Percentiles rank a stretch among this genome's conserved stretches.
phyloP scores from a whole-genome alignment of 2,888 invertebrate genomes.

The Barypeithes pellucidus region DNA sequence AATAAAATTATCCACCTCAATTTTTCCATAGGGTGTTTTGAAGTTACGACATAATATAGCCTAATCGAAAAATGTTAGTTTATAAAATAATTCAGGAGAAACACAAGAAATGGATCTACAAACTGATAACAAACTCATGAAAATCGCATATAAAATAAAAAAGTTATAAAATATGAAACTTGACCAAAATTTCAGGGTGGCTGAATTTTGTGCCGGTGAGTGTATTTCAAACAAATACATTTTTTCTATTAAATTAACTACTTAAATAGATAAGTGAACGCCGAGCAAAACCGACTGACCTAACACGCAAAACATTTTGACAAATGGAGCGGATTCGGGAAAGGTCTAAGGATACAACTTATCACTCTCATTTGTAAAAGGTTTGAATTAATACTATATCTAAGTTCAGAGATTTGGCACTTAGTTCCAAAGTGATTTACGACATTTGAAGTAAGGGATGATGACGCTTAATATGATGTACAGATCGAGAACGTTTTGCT shows the following conservation, averaged over 20 bases:
- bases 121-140: too few relatives aligned
- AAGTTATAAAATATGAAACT: too few relatives aligned
- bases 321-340: constrained; percentile 45
- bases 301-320: constrained; percentile 41
- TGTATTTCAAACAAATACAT: too few relatives aligned
- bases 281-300: constrained; percentile 35
- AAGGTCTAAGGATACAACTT: constrained; percentile 44
- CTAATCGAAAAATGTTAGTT: too few relatives aligned
- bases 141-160: too few relatives aligned
- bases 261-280: constrained; percentile 33
- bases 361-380: constrained; percentile 48
- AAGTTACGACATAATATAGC: too few relatives aligned
- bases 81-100: too few relatives aligned
- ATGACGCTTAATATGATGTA: constrained; percentile 1
- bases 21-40: too few relatives aligned
- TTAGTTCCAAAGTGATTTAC: constrained; percentile 43
- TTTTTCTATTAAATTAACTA: neutral
- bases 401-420: constrained; percentile 45
- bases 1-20: too few relatives aligned
- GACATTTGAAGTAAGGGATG: constrained; percentile 11
- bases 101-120: too few relatives aligned
- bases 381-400: constrained; percentile 41
- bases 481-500: neutral
- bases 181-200: too few relatives aligned
- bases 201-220: too few relatives aligned